phyloP scores from a whole-genome alignment of 2,113 vertebrate species.

The Corynorhinus townsendii region DNA sequence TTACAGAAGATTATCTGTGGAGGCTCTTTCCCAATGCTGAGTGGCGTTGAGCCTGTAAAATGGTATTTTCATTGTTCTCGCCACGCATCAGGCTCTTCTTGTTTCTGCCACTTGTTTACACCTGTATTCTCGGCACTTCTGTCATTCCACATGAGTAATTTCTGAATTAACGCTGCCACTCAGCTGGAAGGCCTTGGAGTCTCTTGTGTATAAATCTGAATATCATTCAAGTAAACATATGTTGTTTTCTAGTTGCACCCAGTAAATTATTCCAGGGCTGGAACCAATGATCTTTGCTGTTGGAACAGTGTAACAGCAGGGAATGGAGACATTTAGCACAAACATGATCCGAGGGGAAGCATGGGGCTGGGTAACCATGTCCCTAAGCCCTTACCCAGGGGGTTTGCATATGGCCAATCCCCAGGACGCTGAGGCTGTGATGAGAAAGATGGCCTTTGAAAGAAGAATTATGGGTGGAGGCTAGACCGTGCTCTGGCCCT shows the following conservation, averaged over 20 bases:
- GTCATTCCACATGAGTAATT: conserved; percentile 38
- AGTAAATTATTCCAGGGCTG: conserved; percentile 3
- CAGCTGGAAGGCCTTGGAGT: conserved; percentile 25
- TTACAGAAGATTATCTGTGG: fast-evolving
- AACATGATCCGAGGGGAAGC: neutral
- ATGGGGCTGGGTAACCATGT: fast-evolving
- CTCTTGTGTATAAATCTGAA: conserved; percentile 30
- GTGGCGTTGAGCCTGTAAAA: fast-evolving
- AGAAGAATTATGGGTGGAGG: neutral
- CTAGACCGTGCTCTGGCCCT: fast-evolving
- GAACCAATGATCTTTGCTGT: neutral
- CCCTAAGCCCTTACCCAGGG: no score
- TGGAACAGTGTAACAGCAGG: neutral
- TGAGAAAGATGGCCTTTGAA: neutral
- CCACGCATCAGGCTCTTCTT: neutral
- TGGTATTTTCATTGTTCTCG: neutral
- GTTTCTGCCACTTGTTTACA: conserved; percentile 27
- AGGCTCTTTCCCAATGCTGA: fast-evolving
- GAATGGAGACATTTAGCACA: neutral
- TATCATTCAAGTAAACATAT: conserved; percentile 27
- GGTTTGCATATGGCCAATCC: fast-evolving
- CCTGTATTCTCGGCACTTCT: neutral
- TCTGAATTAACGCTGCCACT: conserved; percentile 15
- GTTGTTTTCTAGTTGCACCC: neutral
- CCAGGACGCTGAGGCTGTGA: neutral